Evolutionary conservation across 2,888 invertebrate species (phyloP).

Genomic region (Bellardia pandia): DNA sequence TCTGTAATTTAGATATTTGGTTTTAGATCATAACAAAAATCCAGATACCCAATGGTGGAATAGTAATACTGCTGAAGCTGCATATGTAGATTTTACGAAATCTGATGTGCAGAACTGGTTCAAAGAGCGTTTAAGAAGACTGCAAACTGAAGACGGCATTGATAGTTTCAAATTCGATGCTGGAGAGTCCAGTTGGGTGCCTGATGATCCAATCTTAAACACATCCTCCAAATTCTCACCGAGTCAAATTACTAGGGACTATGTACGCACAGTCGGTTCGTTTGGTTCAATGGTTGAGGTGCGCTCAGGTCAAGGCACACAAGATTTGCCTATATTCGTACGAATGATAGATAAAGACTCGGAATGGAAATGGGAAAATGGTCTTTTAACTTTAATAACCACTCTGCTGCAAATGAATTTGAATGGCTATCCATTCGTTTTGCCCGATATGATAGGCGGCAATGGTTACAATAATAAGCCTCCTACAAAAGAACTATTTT

Average conservation of each 20-base stretch:
- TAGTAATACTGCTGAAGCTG: constrained; percentile 83
- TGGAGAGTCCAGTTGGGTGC: constrained; percentile 88
- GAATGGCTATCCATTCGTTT: constrained; percentile 86
- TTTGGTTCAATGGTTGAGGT: constrained; percentile 88
- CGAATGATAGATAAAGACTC: constrained; percentile 91
- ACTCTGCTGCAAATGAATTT: constrained; percentile 84
- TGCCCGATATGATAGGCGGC: constrained; percentile 91
- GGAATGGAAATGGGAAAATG: constrained; percentile 87
- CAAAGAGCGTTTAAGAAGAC: constrained; percentile 83
- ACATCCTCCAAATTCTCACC: constrained; percentile 85
- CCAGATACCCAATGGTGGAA: constrained; percentile 85
- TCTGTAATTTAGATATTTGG: constrained; percentile 80
- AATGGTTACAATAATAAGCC: constrained; percentile 86
- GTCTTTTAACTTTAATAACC: constrained; percentile 88
- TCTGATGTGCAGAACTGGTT: constrained; percentile 86
- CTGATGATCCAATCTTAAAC: constrained; percentile 86
- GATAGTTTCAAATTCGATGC: constrained; percentile 92
- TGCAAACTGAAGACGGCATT: constrained; percentile 87
- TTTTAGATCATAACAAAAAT: constrained; percentile 83
- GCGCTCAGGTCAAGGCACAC: constrained; percentile 87
- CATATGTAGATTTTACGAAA: constrained; percentile 89
- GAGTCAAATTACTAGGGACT: constrained; percentile 84
- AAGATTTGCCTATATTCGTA: constrained; percentile 88
- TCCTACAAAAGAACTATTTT: constrained; percentile 87
- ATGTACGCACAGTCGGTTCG: constrained; percentile 85